Conservation (phyloP, 2,113 vertebrate genomes). For the Oxyruncus cristatus region DNA sequence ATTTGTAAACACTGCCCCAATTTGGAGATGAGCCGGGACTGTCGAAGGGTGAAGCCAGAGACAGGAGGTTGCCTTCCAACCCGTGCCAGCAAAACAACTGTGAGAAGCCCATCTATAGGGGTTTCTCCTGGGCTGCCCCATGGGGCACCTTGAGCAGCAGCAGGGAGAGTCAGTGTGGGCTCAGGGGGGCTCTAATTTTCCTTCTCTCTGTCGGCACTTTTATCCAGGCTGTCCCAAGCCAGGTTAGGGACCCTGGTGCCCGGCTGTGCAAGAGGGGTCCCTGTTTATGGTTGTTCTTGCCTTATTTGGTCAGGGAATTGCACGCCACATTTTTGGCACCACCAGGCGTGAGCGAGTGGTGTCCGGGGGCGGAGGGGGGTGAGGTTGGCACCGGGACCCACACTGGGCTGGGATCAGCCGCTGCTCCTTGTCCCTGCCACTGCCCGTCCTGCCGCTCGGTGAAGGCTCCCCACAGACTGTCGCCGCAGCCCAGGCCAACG, state of each 20-base stretch:
- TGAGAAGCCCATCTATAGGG: background rate
- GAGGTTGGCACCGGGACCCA: slow-evolving; percentile 33
- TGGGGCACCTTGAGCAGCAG: background rate
- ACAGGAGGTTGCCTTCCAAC: background rate
- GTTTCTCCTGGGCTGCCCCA: background rate
- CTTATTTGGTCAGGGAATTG: slow-evolving; percentile 69
- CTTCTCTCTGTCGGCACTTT: background rate
- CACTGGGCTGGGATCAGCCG: background rate
- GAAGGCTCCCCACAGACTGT: background rate
- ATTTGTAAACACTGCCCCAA: background rate
- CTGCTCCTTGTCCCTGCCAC: background rate
- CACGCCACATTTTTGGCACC: slow-evolving; percentile 62
- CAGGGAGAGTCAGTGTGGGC: accelerated
- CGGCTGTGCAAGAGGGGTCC: background rate
- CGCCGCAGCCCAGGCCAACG: background rate
- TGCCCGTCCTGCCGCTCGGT: background rate
- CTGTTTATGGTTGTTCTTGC: slow-evolving; percentile 55
- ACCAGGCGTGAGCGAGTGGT: background rate
- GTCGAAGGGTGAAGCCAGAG: accelerated
- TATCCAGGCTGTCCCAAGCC: background rate
- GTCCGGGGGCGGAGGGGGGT: background rate
- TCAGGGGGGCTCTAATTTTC: accelerated
- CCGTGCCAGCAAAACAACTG: background rate
- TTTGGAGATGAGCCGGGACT: background rate
- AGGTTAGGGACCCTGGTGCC: background rate